These are phyloP conservation scores for Bombyx huttoni DNA, from an alignment of 2,888 invertebrate species.

Conservation along the genomic window DNA sequence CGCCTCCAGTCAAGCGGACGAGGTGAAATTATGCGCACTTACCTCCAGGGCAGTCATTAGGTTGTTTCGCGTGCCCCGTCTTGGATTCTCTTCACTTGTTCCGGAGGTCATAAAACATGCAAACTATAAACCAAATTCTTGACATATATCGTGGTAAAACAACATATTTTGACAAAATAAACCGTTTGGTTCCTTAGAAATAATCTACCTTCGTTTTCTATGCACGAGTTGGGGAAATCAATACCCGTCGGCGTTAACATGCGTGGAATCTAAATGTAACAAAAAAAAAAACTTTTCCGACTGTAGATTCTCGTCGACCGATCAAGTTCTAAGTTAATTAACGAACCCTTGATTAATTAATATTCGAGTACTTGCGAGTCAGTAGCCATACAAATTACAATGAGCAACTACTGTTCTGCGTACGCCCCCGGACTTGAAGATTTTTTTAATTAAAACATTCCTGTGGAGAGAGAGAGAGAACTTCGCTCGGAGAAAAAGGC, in stretches of 20 bases:
- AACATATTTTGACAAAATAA: too few relatives aligned
- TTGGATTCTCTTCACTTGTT: slow-evolving; percentile 7
- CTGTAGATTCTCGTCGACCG: slow-evolving; percentile 9
- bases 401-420: slow-evolving; percentile 19
- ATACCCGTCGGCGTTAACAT: not conserved
- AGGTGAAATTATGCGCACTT: slow-evolving; percentile 61
- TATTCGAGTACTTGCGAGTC: slow-evolving; percentile 21
- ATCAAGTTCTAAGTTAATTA: slow-evolving; percentile 23
- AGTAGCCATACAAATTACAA: slow-evolving; percentile 26
- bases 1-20: slow-evolving; percentile 53
- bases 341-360: slow-evolving; percentile 31
- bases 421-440: slow-evolving; percentile 17
- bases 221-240: not conserved
- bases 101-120: slow-evolving; percentile 8
- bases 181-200: too few relatives aligned
- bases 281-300: slow-evolving; percentile 1
- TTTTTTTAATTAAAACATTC: slow-evolving; percentile 51
- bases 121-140: not conserved
- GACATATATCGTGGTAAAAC: not conserved
- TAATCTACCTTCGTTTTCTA: too few relatives aligned
- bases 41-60: slow-evolving; percentile 43
- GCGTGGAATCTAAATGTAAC: not conserved
- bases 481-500: slow-evolving; percentile 32
- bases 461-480: slow-evolving; percentile 24
- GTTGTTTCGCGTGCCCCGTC: slow-evolving; percentile 27